Evolutionary conservation across 2,888 invertebrate genomes (phyloP).

Genomic region (Junonia oenone): DNA sequence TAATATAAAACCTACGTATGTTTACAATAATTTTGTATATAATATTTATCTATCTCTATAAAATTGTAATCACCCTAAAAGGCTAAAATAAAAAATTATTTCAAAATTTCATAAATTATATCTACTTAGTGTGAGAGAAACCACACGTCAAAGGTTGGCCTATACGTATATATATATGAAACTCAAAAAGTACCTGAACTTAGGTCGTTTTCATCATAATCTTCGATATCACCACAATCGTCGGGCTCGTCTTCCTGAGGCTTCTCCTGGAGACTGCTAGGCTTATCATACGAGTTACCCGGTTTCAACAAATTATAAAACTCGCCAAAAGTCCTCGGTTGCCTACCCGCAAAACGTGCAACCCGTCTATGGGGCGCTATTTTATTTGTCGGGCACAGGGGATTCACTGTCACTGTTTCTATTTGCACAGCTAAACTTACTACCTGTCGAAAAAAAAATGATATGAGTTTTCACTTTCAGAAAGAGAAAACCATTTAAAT

Average conservation of each 20-base stretch:
- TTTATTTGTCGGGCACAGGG: slow-evolving; percentile 68
- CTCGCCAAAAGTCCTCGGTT: slow-evolving; percentile 54
- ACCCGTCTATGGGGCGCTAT: slow-evolving; percentile 59
- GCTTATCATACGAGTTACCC: slow-evolving; percentile 32
- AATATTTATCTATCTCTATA: too few relatives aligned
- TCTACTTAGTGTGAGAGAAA: too few relatives aligned
- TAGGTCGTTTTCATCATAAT: slow-evolving; percentile 68
- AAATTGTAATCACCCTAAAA: too few relatives aligned
- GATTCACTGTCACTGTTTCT: slow-evolving; percentile 54
- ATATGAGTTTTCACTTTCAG: slow-evolving; percentile 11
- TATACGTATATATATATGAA: too few relatives aligned
- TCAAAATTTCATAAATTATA: too few relatives aligned
- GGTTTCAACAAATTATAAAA: slow-evolving; percentile 51
- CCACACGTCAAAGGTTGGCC: too few relatives aligned
- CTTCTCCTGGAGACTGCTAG: slow-evolving; percentile 49
- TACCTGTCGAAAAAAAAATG: slow-evolving; percentile 37
- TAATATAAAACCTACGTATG: too few relatives aligned
- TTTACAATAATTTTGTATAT: too few relatives aligned
- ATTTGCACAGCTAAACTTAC: slow-evolving; percentile 36
- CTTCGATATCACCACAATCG: slow-evolving; percentile 69
- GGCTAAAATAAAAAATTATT: not conserved
- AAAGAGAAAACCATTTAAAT: not conserved
- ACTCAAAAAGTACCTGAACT: slow-evolving; percentile 48
- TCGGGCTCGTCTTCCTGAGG: slow-evolving; percentile 57
- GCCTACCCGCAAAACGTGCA: slow-evolving; percentile 36